A percentile compares a stretch with the other conserved stretches of the same genome.
Evolutionary conservation across 2,113 vertebrate genomes (phyloP).

Genomic region (Amblyopsis rosae): DNA sequence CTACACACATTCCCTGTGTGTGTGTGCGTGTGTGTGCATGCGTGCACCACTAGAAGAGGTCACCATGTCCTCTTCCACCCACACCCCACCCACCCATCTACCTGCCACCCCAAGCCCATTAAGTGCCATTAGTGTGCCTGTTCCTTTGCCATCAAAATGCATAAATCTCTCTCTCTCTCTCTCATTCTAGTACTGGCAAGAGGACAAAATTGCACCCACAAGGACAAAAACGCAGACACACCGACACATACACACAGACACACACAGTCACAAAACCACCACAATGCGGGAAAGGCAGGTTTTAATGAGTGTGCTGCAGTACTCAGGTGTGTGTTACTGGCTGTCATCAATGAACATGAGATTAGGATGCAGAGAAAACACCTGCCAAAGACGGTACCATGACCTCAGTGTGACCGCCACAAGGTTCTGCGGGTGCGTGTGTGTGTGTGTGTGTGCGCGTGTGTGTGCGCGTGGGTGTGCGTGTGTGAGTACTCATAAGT

Average conservation of each 20-base stretch:
- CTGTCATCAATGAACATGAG: conserved; percentile 39
- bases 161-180: conserved; percentile 64
- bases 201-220: background rate
- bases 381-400: conserved; percentile 34
- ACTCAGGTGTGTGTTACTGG: conserved; percentile 48
- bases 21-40: conserved; percentile 78
- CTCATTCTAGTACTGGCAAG: conserved; percentile 28
- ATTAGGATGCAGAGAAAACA: conserved; percentile 40
- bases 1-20: background rate
- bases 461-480: background rate
- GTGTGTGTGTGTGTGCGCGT: background rate
- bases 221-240: conserved; percentile 12
- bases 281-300: conserved; percentile 26
- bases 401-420: conserved; percentile 41
- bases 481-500: background rate
- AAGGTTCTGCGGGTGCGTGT: background rate
- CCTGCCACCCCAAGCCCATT: conserved; percentile 86
- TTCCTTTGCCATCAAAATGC: conserved; percentile 69
- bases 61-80: conserved; percentile 77
- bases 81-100: conserved; percentile 58
- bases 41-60: conserved; percentile 91
- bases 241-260: background rate
- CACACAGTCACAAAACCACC: background rate
- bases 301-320: conserved; percentile 43
- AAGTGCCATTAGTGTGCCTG: conserved; percentile 80